A percentile compares a stretch with the other conserved stretches of the same genome.
Conservation (phyloP, 2,797 vertebrate genomes). For the Otus scops region DNA sequence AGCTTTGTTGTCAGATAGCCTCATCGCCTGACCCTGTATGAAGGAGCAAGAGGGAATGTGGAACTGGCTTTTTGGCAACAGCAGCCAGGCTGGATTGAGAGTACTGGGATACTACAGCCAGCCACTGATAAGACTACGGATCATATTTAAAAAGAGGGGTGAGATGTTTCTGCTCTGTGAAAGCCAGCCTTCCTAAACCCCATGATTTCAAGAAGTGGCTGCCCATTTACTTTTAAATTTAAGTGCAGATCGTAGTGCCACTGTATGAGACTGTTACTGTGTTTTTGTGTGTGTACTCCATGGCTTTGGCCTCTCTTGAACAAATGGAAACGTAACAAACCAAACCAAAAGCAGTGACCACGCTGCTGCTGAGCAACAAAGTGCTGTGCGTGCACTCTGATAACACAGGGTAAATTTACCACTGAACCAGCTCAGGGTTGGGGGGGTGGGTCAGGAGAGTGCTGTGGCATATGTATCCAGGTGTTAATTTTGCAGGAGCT, state of each 20-base stretch:
- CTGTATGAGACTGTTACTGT: neutral
- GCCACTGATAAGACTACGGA: neutral
- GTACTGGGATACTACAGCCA: neutral
- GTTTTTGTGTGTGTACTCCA: neutral
- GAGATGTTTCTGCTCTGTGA: neutral
- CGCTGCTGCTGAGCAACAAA: neutral
- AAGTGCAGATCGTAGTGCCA: neutral
- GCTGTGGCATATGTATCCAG: rapidly evolving
- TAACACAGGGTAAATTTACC: neutral
- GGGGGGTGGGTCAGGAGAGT: neutral
- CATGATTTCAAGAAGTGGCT: neutral
- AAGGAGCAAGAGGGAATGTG: neutral
- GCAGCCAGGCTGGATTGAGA: neutral
- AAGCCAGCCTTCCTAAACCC: neutral
- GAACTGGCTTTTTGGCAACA: neutral
- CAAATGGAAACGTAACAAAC: neutral
- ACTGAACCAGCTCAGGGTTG: neutral
- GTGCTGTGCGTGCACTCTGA: neutral
- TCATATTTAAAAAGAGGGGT: neutral
- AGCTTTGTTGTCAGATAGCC: neutral
- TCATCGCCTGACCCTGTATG: neutral
- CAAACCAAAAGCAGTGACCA: neutral
- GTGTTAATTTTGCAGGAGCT: neutral
- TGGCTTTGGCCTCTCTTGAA: neutral
- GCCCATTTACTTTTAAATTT: neutral